Evolutionary conservation across 1,140 invertebrate genomes (phyloP).

Genomic region (Zaprionus tsacasi): DNA sequence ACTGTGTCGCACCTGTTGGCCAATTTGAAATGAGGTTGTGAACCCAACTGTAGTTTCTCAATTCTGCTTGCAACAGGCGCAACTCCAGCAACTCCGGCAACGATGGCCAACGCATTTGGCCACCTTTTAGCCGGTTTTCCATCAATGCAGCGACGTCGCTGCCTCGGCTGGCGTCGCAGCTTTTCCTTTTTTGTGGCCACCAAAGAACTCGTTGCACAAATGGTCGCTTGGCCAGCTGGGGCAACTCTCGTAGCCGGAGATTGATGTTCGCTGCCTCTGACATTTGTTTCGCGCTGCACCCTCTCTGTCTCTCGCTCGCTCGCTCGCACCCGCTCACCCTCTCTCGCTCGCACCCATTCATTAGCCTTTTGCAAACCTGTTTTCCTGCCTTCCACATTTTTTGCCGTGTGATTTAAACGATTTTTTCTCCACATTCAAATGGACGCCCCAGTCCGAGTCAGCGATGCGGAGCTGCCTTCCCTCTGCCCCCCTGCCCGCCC

Average conservation of each 20-base stretch:
- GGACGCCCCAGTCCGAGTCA: slow-evolving; percentile 42
- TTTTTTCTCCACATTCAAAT: slow-evolving; percentile 62
- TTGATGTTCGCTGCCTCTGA: slow-evolving; percentile 81
- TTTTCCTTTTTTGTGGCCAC: slow-evolving; percentile 81
- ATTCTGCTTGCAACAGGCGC: slow-evolving; percentile 19
- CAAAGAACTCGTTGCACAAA: slow-evolving; percentile 76
- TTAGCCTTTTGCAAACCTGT: slow-evolving; percentile 54
- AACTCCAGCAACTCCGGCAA: slow-evolving; percentile 43
- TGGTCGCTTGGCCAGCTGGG: slow-evolving; percentile 42
- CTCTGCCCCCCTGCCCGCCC: too few species aligned
- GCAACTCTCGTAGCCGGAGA: slow-evolving; percentile 58
- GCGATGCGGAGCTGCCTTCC: slow-evolving; percentile 13
- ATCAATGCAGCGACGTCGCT: slow-evolving; percentile 34
- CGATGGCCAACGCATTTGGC: slow-evolving; percentile 53
- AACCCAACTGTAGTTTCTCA: slow-evolving; percentile 65
- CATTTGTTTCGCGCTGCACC: slow-evolving; percentile 77
- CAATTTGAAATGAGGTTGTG: slow-evolving; percentile 79
- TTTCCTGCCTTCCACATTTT: slow-evolving; percentile 59
- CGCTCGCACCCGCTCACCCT: slow-evolving; percentile 48
- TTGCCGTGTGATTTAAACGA: slow-evolving; percentile 74
- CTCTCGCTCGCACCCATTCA: slow-evolving; percentile 27
- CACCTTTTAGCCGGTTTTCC: slow-evolving; percentile 56
- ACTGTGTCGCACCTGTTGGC: slow-evolving; percentile 77
- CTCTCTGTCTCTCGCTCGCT: slow-evolving; percentile 7
- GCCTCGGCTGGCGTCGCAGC: slow-evolving; percentile 30